Evolutionary conservation across 1,140 invertebrate genomes (phyloP), one percentile per base, ranked within the genome.

Genomic region (Brachionus koreanus): DNA sequence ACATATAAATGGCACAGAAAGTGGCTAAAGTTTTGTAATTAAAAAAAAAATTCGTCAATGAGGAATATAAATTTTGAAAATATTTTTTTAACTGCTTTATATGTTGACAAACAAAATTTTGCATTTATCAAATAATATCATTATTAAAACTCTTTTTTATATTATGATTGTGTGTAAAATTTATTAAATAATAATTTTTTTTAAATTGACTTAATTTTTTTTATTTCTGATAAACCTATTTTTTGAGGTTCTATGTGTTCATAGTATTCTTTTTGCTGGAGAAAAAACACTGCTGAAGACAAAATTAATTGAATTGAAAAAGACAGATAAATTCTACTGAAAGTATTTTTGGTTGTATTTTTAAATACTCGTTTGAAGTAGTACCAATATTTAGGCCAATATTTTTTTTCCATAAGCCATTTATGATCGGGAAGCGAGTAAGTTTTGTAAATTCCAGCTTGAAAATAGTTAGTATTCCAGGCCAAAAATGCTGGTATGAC

Each of bases 381-480:
- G 37, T 35, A 61, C 33, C 33, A 79, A 79, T 61, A 79, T 61
- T 61, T 65, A 5, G 46, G 35, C 57, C 76, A 37, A 9, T n/a
- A 4, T 65, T 61, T 57, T 7, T 33, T 37, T 6, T 79, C 5
- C n/a, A 79, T 25, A 6, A 79, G 33, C 76, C 49, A 61, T 10
- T 79, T 37, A 4, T 10, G 25, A 6, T 79, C 52, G 5, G 76
- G 76, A 13, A 79, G 3, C 6, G 33, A 42, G 29, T 79, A 79
- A 5, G 76, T 61, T 37, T 79, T 57, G 29, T 79, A 79, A 1
- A 79, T 23, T 37, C 19, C 33, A 23, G 76, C 76, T 65, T 79
- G 76, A 61, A 79, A 65, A 79, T 25, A 79, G 35, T 79, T 79
- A 1, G 61, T 25, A 19, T 23, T 39, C 76, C 76, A 79, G 3